Base-by-base conservation (phyloP, 2,888 invertebrate genomes). In the Artemia sinica region DNA sequence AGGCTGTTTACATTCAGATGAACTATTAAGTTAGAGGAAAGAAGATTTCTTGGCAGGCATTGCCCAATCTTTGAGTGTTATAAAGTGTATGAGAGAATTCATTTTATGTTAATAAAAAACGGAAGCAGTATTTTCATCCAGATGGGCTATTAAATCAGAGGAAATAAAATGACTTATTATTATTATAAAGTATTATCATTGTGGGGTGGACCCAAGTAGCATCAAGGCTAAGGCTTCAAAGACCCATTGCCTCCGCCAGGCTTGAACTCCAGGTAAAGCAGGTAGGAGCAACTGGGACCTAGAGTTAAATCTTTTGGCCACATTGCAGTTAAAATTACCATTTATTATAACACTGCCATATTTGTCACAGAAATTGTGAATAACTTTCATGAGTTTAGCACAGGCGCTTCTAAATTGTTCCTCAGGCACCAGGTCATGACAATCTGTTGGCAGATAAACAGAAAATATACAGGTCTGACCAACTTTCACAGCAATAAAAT, bases 281-380 rank as follows among this genome's bases (percentile, higher is more conserved):
- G 58, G 58, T 52, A 52, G 58, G 58, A 52, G 5, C 58, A 52
- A 52, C 58, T 52, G 58, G 13, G 58, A 52, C 58, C 58, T 52
- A 52, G 3, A 3, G 7, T 52, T 52, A 52, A 7, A 52, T 5
- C 3, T 52, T n/a, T 52, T 14, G 58, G 58, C 7, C 58, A 52
- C 7, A 7, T 5, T 52, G 58, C 5, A 52, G 7, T 52, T 52
- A 52, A 52, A 52, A 52, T 52, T 7, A 7, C 58, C 58, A 14
- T 3, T 7, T 52, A 5, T 52, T 52, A 52, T 52, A 7, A 52
- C 58, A 52, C 58, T 52, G 14, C 58, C 58, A 52, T 52, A 52
- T 52, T 52, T 52, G 3, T 7, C 7, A 7, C 58, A 52, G 14
- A 5, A 52, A 52, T 52, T 7, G 58, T 52, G 58, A 52, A 52